Evolutionary conservation across 2,888 invertebrate species (phyloP), one percentile per base, ranked within the genome.

Genomic region (Limnephilus rhombicus): DNA sequence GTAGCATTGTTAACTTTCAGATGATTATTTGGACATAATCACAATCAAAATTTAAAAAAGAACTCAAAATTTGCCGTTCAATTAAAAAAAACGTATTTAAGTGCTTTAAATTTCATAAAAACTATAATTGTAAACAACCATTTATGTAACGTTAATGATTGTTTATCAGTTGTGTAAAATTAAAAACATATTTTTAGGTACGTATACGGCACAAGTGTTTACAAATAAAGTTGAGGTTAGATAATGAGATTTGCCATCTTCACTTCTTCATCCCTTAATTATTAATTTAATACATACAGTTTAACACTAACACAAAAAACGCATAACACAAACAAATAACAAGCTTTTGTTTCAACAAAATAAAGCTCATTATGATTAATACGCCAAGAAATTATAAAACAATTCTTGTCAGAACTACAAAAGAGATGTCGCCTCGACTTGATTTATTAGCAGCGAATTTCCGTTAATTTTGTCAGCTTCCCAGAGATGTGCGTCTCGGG

Each of bases 391-490:
- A 80, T 88, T 68, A 88, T 68, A 53, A 80, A 88, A 88, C 80
- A 88, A 88, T 88, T 80, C 53, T 88, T 68, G 88, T 53, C 88
- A 80, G 29, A 18, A 31, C 3, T 68, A 88, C 88, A 88, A 88
- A 88, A 34, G 80, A 88, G 80, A 88, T 68, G 88, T 88, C 88
- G 88, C 80, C 88, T 37, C 24, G 80, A 31, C 88, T 88, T 88
- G 88, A 88, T 88, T 88, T 88, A 88, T 88, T 88, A 80, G 34
- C 88, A 29, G 41, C 80, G 24, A 34, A 37, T 68, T 68, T 80
- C 53, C 85, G 24, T 24, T 88, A 34, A 88, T 88, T 34, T 88
- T 37, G 80, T 88, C 88, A 88, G 88, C 88, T 88, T 88, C 88
- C 88, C 80, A 34, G 88, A 29, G 53, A 86, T 49, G 18, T 68